Evolutionary conservation across 2,113 vertebrate genomes (phyloP), one percentile per base, ranked within the genome.

Genomic region (Lipotes vexillifer): DNA sequence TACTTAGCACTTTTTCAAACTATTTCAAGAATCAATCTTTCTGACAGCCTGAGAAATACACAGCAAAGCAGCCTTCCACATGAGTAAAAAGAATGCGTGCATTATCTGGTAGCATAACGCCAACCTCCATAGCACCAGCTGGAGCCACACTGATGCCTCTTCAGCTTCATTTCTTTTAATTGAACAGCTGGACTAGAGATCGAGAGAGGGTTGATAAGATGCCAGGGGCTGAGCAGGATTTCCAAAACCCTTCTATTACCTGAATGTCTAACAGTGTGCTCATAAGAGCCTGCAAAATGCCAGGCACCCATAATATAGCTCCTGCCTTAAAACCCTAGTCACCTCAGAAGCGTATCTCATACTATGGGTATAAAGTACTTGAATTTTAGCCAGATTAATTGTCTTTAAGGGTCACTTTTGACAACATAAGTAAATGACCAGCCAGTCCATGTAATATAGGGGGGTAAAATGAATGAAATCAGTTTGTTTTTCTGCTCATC

Each of bases 11-110:
- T 94, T 97, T 95, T 95, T 88, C 71, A 65, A 72, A 97, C 85
- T 77, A 91, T 95, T 94, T 96, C 88, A 65, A 57, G 88, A 94
- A 93, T 97, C 93, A 93, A 96, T 96, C 96, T 97, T 94, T 97
- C 29, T 97, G 93, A 97, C 94, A 96, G 96, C 59, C 68, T 29
- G 68, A 83, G 82, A 97, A 96, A 95, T 86, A 88, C 81, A 91
- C 68, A 96, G 91, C 78, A 95, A 97, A 81, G 71, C 85, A 94
- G 29, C 49, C 83, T 96, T 97, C 61, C 63, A 87, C 66, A 77
- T 63, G 69, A 94, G 44, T 92, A 84, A 96, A 96, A 97, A 91
- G 77, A 91, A 96, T 87, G 78, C 0, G 1, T 38, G 36, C 23
- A 3, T 61, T 97, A 65, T 85, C 85, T 83, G n/a, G 27, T 55